Base-by-base conservation (phyloP, 1,140 invertebrate species). In the Philotrypesis tridentata region DNA sequence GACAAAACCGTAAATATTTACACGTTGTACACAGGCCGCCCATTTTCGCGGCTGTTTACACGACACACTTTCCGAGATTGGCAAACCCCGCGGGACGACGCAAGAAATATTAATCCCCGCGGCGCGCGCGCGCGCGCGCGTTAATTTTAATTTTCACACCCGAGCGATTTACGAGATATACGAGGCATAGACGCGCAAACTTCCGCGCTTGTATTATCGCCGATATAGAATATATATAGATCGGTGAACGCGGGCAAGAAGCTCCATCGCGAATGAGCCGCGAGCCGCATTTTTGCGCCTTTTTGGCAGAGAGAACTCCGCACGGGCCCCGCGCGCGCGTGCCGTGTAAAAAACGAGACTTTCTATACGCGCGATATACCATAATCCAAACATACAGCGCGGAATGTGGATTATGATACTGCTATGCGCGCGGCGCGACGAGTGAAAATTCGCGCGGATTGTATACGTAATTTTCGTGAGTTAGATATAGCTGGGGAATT, bases 121-220 rank as follows among this genome's bases (percentile, higher is more conserved):
- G n/a, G n/a, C 27, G 27, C n/a, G 37, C 11, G 48, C n/a, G 6
- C n/a, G n/a, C 27, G 27, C n/a, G 37, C 11, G 48, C n/a, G 6
- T 48, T 72, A 48, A 48, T 72, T 72, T 43, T 6, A 12, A 72
- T 23, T 72, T 72, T 72, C 23, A 48, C 70, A 72, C 12, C 12
- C 40, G 37, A 23, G 40, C 12, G 8, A 72, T 6, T 23, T 72
- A 65, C 40, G 5, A 25, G 14, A 48, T n/a, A 72, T 14, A n/a
- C 37, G 48, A 23, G 21, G 2, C 21, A 27, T 2, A 1, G 8
- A 43, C 23, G n/a, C n/a, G 8, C 37, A 2, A 72, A 25, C 40
- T 72, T 72, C 70, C 70, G 37, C 12, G 48, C 48, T n/a, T n/a
- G n/a, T n/a, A n/a, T n/a, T 55, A 55, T 55, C 48, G 48, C 21